Percentiles rank a stretch among this genome's conserved stretches.
phyloP scores from a whole-genome alignment of 2,113 vertebrate genomes.

The Caretta caretta region DNA sequence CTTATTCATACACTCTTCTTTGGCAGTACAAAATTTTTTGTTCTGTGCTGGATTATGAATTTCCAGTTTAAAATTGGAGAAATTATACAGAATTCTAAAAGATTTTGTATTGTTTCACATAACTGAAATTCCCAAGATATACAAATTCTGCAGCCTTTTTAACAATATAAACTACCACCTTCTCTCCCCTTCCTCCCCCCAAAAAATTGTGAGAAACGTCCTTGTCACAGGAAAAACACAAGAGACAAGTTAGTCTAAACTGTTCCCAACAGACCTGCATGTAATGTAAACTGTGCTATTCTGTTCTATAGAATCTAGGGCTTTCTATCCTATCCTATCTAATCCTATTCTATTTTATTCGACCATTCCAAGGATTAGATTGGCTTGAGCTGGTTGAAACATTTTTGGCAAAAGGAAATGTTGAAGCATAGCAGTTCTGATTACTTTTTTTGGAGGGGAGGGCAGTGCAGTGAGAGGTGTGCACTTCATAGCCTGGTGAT shows the following conservation, averaged over 20 bases:
- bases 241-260: background rate
- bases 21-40: conserved; percentile 28
- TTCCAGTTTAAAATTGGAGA: conserved; percentile 36
- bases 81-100: conserved; percentile 32
- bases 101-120: conserved; percentile 46
- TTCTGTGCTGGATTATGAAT: conserved; percentile 11
- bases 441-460: too few species aligned
- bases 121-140: background rate
- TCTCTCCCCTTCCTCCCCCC: background rate
- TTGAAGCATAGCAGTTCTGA: too few species aligned
- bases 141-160: background rate
- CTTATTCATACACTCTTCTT: background rate
- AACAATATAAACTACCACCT: background rate
- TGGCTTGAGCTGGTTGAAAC: background rate
- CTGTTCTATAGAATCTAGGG: too few species aligned
- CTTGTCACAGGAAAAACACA: too few species aligned
- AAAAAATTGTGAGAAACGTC: background rate
- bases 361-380: conserved; percentile 51
- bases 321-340: too few species aligned
- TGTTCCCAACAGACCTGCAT: conserved; percentile 24
- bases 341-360: background rate
- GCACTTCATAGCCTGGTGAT: too few species aligned
- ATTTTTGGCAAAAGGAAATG: too few species aligned
- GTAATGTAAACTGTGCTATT: conserved; percentile 24
- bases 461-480: too few species aligned